A percentile compares a stretch with the other conserved stretches of the same genome.
Conservation (phyloP, 2,113 vertebrate species). For the Mandrillus leucophaeus region DNA sequence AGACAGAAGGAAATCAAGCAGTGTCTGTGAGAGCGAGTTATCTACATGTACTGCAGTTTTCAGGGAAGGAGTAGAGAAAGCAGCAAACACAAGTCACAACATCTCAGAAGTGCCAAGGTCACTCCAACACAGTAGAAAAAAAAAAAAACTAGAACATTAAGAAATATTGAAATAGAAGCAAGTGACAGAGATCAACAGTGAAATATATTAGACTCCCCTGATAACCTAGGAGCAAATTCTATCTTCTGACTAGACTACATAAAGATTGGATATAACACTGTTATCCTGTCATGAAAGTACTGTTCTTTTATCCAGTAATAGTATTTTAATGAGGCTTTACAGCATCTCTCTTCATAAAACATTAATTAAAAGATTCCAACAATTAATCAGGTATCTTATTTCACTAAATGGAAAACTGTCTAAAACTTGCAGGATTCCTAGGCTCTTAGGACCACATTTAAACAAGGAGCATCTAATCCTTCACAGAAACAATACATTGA, state of each 20-base stretch:
- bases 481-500: slow-evolving; percentile 25
- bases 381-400: slow-evolving; percentile 12
- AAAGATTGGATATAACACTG: background rate
- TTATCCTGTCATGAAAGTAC: background rate
- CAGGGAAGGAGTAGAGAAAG: slow-evolving; percentile 15
- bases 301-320: background rate
- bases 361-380: slow-evolving; percentile 44
- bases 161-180: background rate
- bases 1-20: slow-evolving; percentile 38
- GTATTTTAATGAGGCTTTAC: background rate
- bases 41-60: background rate
- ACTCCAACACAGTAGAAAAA: background rate
- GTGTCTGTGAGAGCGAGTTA: slow-evolving; percentile 35
- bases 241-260: background rate
- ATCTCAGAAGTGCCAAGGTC: slow-evolving; percentile 49
- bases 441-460: background rate
- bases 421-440: slow-evolving; percentile 16
- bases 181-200: background rate
- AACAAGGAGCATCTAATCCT: background rate
- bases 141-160: background rate
- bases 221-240: background rate
- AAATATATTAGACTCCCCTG: background rate
- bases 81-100: background rate
- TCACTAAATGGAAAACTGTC: slow-evolving; percentile 38
- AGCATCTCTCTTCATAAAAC: background rate